These are phyloP conservation scores for Calyptommatus sinebrachiatus DNA, from an alignment of 2,113 vertebrate species.

Conservation along the genomic window DNA sequence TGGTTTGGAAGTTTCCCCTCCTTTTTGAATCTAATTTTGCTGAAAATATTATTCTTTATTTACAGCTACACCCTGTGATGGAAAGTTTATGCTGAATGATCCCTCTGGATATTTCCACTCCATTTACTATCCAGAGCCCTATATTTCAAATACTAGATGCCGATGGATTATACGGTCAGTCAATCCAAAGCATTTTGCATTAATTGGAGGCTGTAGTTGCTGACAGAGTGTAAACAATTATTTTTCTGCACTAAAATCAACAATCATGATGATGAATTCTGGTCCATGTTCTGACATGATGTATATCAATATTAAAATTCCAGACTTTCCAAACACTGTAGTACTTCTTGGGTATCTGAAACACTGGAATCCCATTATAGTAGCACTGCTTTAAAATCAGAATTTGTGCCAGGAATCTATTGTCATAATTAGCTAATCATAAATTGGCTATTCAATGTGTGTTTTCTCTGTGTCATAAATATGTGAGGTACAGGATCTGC, in stretches of 20 bases:
- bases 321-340: background rate
- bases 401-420: too few species aligned
- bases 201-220: background rate
- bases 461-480: background rate
- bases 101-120: conserved; percentile 75
- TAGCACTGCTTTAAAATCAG: background rate
- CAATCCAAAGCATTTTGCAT: conserved; percentile 11
- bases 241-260: background rate
- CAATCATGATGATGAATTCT: conserved; percentile 1
- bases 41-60: conserved; percentile 44
- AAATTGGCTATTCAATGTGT: too few species aligned
- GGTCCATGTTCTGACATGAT: background rate
- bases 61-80: conserved; percentile 75
- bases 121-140: conserved; percentile 64
- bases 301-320: background rate
- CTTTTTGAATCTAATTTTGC: background rate
- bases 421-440: background rate
- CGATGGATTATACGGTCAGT: conserved; percentile 78
- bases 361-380: background rate
- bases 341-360: background rate
- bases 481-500: background rate
- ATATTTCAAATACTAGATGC: conserved; percentile 57
- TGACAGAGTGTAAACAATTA: background rate
- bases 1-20: background rate
- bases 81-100: conserved; percentile 72